Base-by-base conservation (phyloP, 2,888 invertebrate genomes). In the Drosophila nigricruria region DNA sequence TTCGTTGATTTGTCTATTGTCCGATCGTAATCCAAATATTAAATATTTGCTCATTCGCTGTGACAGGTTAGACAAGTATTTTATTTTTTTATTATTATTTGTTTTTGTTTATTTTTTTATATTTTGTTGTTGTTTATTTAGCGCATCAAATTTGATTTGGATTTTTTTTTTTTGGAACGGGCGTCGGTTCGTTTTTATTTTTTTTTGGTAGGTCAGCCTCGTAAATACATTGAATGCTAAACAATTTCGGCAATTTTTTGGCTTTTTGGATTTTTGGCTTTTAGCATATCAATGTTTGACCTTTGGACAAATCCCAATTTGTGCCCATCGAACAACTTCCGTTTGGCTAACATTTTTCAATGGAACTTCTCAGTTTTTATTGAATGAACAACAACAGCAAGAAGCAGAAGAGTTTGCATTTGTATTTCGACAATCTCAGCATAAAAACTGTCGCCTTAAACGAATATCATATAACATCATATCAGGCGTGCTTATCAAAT, bases 1-100 rank as follows among this genome's bases (percentile, higher is more conserved):
- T 64, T 61, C 47, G 67, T 58, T 78, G 65, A 78, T 77, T 64
- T 64, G 56, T 57, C 64, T 74, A 79, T 77, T 77, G 79, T 77
- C 43, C 60, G 67, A 73, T 42, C 74, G 42, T 64, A 66, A 50
- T 61, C 61, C 42, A 70, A 79, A 76, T 65, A 75, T 63, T 67
- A 65, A 75, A 77, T 65, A 65, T 79, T 75, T 65, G 64, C 53
- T 56, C 65, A 76, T 75, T 73, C 65, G 45, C 63, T 66, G 60
- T 77, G 78, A 79, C 78, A 80, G 78, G 78, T 79, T 79, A 73
- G 61, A 80, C 78, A 63, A 67, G 77, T 77, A 73, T 80, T 72
- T 79, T 49, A 12, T 52, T 36, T 69, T 72, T 61, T n/a, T n/a
- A n/a, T n/a, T n/a, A n/a, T n/a, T 34, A 23, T 32, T 72, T 72